Conservation (phyloP, 2,113 vertebrate genomes). For the Siniperca knerii region DNA sequence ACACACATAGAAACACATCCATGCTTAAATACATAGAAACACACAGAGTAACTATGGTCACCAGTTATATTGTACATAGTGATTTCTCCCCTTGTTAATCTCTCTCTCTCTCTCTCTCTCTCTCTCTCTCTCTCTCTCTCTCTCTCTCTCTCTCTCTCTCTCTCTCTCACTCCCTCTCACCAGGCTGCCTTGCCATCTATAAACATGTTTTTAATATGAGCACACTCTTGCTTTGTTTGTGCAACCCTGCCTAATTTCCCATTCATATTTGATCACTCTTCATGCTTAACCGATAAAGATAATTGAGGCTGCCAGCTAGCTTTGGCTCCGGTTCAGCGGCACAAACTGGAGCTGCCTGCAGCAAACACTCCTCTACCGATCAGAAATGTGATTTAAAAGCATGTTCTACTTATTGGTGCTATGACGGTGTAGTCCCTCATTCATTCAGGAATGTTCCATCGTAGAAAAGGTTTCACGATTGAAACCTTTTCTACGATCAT, state of each 20-base stretch:
- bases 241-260: slow-evolving; percentile 58
- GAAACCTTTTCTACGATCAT: too few species aligned
- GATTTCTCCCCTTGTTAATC: slow-evolving; percentile 35
- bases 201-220: slow-evolving; percentile 63
- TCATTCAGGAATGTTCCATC: too few species aligned
- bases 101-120: not conserved
- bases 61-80: slow-evolving; percentile 14
- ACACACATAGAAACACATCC: slow-evolving; percentile 12
- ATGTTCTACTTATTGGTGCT: not conserved
- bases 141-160: slow-evolving; percentile 12
- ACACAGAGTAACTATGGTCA: slow-evolving; percentile 41
- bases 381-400: slow-evolving; percentile 25
- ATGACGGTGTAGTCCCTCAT: too few species aligned
- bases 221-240: slow-evolving; percentile 58
- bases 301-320: slow-evolving; percentile 30
- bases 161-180: not conserved
- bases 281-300: slow-evolving; percentile 59
- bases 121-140: slow-evolving; percentile 25
- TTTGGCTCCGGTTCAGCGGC: slow-evolving; percentile 13
- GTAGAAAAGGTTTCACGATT: too few species aligned
- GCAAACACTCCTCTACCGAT: slow-evolving; percentile 7
- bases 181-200: slow-evolving; percentile 8
- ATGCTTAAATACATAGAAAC: not conserved
- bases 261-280: slow-evolving; percentile 62
- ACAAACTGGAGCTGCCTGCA: not conserved